Conservation (phyloP, 2,888 invertebrate species). For the Zygothrica quintamaculata region DNA sequence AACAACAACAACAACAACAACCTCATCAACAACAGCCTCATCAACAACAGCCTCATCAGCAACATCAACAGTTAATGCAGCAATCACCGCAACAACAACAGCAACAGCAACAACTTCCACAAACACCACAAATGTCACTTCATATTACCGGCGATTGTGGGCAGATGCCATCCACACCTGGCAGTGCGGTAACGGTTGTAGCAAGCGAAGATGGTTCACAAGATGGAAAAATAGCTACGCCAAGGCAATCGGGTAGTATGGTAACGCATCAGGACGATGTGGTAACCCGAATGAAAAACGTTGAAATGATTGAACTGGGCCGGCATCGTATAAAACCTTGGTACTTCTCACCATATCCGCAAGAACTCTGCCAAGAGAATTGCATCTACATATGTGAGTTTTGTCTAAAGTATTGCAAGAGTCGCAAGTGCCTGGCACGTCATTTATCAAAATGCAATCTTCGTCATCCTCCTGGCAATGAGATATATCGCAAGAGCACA, state of each 20-base stretch:
- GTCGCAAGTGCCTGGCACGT: constrained; percentile 96
- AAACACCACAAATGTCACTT: constrained; percentile 45
- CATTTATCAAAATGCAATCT: constrained; percentile 95
- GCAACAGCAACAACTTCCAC: constrained; percentile 9
- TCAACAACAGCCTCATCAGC: constrained; percentile 1
- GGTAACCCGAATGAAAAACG: constrained; percentile 99
- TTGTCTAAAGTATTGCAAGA: constrained; percentile 98
- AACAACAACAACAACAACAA: constrained; percentile 10
- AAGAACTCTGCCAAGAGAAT: constrained; percentile 93
- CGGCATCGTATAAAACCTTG: constrained; percentile 97
- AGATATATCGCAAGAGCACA: constrained; percentile 97
- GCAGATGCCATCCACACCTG: constrained; percentile 31
- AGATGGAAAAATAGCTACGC: constrained; percentile 85
- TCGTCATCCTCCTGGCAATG: constrained; percentile 95
- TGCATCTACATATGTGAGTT: constrained; percentile 99
- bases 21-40: constrained; percentile 16
- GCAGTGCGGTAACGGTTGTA: not conserved
- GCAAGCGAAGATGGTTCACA: constrained; percentile 77
- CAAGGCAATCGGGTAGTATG: constrained; percentile 96
- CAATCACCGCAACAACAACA: constrained; percentile 8
- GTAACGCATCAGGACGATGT: constrained; percentile 98
- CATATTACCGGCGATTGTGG: constrained; percentile 59
- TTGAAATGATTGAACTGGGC: constrained; percentile 98
- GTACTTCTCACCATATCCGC: constrained; percentile 99
- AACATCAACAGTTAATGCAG: constrained; percentile 7